Conservation (phyloP, 2,113 vertebrate species). For the Thunnus maccoyii region DNA sequence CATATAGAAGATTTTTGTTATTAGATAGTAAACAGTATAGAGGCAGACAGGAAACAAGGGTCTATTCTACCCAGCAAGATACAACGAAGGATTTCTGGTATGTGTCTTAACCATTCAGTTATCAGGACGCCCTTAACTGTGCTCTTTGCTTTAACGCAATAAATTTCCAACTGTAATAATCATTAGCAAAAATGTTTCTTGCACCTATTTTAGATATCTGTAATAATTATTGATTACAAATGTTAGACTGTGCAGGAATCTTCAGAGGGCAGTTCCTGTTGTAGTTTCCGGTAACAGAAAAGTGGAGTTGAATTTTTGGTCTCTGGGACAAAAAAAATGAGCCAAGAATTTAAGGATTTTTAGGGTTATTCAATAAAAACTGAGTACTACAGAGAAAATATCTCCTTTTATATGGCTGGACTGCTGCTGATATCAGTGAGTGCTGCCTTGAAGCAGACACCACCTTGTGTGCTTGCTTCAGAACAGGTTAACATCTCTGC, state of each 20-base stretch:
- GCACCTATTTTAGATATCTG: neutral
- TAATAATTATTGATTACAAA: neutral
- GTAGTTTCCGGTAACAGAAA: neutral
- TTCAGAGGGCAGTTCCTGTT: neutral
- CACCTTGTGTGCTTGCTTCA: constrained; percentile 37
- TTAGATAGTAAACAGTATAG: no score
- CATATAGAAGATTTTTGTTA: neutral
- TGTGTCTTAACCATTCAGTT: no score
- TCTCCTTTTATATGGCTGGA: constrained; percentile 1
- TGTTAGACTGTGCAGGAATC: neutral
- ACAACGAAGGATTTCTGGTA: no score
- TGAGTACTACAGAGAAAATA: constrained; percentile 10
- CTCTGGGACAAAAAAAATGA: neutral
- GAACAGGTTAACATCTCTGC: constrained; percentile 46
- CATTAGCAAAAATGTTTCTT: no score
- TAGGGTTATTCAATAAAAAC: constrained; percentile 2
- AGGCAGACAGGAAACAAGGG: no score
- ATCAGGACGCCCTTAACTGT: neutral
- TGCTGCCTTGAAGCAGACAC: constrained; percentile 34
- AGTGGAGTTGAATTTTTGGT: neutral
- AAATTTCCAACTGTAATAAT: neutral
- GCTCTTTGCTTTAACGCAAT: neutral
- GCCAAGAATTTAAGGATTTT: neutral
- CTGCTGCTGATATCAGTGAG: constrained; percentile 28
- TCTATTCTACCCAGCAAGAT: no score